Conservation (phyloP, 1,140 invertebrate genomes). For the Halesus radiatus region DNA sequence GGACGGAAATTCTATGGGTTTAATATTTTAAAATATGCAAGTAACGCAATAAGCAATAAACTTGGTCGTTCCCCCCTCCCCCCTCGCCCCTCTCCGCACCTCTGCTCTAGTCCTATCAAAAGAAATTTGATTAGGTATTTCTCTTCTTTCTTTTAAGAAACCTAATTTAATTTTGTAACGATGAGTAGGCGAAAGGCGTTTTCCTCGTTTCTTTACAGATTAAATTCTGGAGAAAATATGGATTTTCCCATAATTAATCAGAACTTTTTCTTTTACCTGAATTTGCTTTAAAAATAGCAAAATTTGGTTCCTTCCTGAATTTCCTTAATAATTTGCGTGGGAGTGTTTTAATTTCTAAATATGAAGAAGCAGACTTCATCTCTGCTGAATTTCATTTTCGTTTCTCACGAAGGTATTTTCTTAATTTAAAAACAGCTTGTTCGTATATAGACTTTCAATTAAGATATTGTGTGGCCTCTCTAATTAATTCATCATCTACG, state of each 20-base stretch:
- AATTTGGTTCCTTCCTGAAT: too few relatives aligned
- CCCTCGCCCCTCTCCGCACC: neutral
- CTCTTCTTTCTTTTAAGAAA: conserved; percentile 41
- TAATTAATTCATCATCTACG: too few relatives aligned
- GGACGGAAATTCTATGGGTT: conserved; percentile 38
- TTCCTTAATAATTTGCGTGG: too few relatives aligned
- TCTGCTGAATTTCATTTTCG: too few relatives aligned
- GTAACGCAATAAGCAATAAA: conserved; percentile 56
- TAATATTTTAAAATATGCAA: conserved; percentile 57
- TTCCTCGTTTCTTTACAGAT: conserved; percentile 34
- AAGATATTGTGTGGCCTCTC: too few relatives aligned
- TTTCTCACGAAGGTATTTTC: neutral
- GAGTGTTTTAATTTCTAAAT: too few relatives aligned
- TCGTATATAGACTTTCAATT: too few relatives aligned
- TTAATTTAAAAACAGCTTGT: neutral
- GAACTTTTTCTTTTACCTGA: conserved; percentile 23
- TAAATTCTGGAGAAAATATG: conserved; percentile 23
- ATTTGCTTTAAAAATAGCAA: neutral
- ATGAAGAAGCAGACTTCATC: too few relatives aligned
- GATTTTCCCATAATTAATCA: conserved; percentile 31
- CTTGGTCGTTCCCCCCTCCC: conserved; percentile 34
- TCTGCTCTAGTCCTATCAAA: conserved; percentile 48
- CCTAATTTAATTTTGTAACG: conserved; percentile 54
- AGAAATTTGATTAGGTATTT: conserved; percentile 53
- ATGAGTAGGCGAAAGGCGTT: conserved; percentile 50